Conservation (phyloP, 2,113 vertebrate genomes). For the Parus major region DNA sequence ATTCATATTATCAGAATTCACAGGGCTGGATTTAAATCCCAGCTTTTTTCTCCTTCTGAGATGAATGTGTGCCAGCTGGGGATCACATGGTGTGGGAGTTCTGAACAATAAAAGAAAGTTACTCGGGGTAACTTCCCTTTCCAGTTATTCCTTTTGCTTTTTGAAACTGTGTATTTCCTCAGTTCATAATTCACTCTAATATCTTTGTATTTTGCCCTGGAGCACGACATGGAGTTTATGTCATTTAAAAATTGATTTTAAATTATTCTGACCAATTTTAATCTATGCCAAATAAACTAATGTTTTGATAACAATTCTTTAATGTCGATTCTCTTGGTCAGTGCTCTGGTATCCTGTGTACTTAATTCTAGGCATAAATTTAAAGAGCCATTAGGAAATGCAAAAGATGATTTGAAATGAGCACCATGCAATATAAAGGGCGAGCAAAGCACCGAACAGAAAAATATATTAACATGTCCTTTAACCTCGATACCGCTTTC, state of each 20-base stretch:
- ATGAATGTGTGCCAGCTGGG: not conserved
- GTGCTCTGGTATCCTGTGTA: not conserved
- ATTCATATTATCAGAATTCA: not conserved
- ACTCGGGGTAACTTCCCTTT: constrained; percentile 3
- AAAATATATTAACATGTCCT: not conserved
- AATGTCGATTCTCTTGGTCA: not conserved
- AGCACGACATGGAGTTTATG: not conserved
- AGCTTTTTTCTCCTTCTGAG: not conserved
- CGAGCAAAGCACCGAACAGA: not conserved
- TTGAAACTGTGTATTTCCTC: not conserved
- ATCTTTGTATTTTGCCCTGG: not conserved
- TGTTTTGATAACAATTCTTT: not conserved
- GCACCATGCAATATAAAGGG: not conserved
- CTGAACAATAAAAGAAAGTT: constrained; percentile 22
- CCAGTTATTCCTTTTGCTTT: not conserved
- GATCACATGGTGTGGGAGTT: constrained; percentile 4
- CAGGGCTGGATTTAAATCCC: not conserved
- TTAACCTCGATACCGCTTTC: not conserved
- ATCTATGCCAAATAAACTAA: not conserved
- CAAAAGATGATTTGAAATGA: not conserved
- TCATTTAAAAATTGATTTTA: not conserved
- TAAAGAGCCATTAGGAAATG: not conserved
- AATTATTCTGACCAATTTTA: not conserved
- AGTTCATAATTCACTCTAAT: not conserved
- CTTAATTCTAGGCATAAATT: not conserved